phyloP scores from a whole-genome alignment of 2,113 vertebrate genomes.

The Larimichthys crocea region DNA sequence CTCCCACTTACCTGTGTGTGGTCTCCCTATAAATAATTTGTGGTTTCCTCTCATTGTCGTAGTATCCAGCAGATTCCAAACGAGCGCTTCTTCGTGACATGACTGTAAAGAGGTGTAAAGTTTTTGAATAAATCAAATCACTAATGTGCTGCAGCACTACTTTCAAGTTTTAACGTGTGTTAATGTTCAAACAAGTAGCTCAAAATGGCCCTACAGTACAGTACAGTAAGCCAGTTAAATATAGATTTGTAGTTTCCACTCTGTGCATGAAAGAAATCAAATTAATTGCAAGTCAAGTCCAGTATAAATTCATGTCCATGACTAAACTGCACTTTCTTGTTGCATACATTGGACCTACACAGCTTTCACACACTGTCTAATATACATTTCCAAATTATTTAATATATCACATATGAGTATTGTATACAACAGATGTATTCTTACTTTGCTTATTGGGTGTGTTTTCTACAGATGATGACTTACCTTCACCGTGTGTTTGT shows the following conservation, averaged over 20 bases:
- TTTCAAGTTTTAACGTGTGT: background rate
- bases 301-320: too few species aligned
- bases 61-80: background rate
- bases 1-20: background rate
- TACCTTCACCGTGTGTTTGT: too few species aligned
- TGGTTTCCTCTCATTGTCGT: background rate
- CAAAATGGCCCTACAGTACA: background rate
- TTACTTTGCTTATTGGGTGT: background rate
- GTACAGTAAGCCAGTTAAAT: background rate
- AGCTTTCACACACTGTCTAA: too few species aligned
- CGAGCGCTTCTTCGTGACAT: background rate
- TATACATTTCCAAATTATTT: background rate
- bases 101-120: background rate
- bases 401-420: too few species aligned
- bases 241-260: background rate
- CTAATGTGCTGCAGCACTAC: background rate
- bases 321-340: too few species aligned
- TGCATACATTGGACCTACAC: too few species aligned
- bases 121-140: too few species aligned
- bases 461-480: too few species aligned
- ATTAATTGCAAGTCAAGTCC: too few species aligned
- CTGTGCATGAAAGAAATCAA: too few species aligned
- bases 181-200: background rate
- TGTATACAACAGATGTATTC: background rate
- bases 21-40: background rate